Evolutionary conservation across 1,140 invertebrate genomes (phyloP).

Genomic region (Lycorma delicatula): DNA sequence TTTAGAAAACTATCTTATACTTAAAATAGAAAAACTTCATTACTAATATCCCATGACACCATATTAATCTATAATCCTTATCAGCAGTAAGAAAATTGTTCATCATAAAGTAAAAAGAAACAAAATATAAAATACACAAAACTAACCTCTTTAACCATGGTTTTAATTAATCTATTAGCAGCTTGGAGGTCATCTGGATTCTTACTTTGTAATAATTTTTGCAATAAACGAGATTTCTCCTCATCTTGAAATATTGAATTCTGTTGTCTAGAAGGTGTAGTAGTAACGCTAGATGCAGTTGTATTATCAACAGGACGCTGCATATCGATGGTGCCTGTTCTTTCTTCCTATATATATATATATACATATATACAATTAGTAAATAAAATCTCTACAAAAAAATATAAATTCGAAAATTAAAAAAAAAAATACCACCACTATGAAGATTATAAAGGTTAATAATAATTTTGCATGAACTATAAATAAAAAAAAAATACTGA

Average conservation of each 20-base stretch:
- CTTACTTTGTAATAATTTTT: conserved; percentile 85
- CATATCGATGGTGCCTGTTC: background rate
- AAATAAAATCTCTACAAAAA: background rate
- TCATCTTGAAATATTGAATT: conserved; percentile 76
- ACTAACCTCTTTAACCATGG: conserved; percentile 82
- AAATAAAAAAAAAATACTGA: too few relatives aligned
- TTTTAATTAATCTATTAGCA: conserved; percentile 92
- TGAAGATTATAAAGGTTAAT: too few relatives aligned
- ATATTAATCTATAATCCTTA: too few relatives aligned
- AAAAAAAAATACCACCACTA: too few relatives aligned
- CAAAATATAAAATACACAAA: too few relatives aligned
- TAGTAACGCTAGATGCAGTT: conserved; percentile 11
- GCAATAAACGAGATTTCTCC: conserved; percentile 74
- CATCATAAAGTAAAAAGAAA: too few relatives aligned
- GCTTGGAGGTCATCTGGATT: conserved; percentile 91
- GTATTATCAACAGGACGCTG: conserved; percentile 1
- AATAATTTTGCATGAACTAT: too few relatives aligned
- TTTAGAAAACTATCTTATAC: too few relatives aligned
- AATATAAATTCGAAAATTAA: too few relatives aligned
- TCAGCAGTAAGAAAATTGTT: too few relatives aligned
- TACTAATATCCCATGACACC: too few relatives aligned
- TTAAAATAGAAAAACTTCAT: too few relatives aligned
- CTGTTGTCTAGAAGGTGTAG: conserved; percentile 38
- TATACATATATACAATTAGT: background rate
- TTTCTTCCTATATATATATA: conserved; percentile 11